A percentile compares a stretch with the other conserved stretches of the same genome.
Conservation (phyloP, 64 coral and sea anemone species). For the Porites australiensis region DNA sequence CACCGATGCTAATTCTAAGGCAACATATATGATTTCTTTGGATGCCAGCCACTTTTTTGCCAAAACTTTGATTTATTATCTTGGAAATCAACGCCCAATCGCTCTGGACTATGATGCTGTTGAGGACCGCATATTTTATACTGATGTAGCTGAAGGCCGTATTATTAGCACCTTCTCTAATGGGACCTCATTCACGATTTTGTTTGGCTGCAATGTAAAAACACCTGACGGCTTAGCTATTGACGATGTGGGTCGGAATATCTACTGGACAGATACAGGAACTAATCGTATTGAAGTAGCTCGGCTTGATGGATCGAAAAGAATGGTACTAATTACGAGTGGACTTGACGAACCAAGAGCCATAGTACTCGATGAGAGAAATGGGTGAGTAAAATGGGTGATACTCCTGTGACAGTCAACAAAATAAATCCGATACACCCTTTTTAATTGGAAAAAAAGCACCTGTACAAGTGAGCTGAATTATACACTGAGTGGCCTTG, state of each 20-base stretch:
- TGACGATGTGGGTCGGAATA: conserved; percentile 48
- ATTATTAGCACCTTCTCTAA: conserved; percentile 67
- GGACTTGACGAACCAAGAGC: conserved; percentile 81
- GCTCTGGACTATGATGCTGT: conserved; percentile 78
- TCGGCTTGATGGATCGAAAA: conserved; percentile 57
- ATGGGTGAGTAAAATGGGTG: conserved; percentile 81
- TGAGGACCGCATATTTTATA: conserved; percentile 70
- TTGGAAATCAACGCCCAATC: conserved; percentile 40
- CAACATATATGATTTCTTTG: conserved; percentile 36
- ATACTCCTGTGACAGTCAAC: no score
- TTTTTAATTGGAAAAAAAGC: no score
- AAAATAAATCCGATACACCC: no score
- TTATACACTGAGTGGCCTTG: no score
- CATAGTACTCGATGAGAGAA: conserved; percentile 59
- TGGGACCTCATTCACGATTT: conserved; percentile 9
- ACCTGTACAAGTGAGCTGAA: no score
- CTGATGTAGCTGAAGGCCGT: conserved; percentile 48
- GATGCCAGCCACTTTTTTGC: conserved; percentile 30
- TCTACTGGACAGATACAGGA: conserved; percentile 82
- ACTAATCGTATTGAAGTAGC: conserved; percentile 79
- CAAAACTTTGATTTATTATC: conserved; percentile 20
- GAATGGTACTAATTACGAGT: conserved; percentile 61
- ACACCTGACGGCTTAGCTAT: conserved; percentile 71
- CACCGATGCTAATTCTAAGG: conserved; percentile 45
- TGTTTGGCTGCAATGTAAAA: conserved; percentile 26